These are phyloP conservation scores for Drosophila tsacasi DNA, from an alignment of 1,140 invertebrate genomes.

Conservation along the genomic window DNA sequence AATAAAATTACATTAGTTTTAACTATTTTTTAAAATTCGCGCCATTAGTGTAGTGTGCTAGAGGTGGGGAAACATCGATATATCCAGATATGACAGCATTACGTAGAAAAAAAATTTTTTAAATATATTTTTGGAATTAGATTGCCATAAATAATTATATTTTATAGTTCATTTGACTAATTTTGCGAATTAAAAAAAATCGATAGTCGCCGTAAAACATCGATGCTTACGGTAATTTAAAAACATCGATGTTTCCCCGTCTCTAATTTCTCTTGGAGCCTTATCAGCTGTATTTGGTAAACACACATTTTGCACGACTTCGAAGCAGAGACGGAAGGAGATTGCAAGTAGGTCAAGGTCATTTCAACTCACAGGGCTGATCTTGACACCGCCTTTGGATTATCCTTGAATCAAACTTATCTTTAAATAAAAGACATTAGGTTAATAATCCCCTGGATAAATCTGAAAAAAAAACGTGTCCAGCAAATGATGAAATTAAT, in stretches of 20 bases:
- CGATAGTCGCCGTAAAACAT: background rate
- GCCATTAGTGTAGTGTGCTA: background rate
- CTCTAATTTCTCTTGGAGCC: background rate
- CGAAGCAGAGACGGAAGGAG: slow-evolving; percentile 7
- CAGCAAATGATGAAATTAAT: slow-evolving; percentile 7
- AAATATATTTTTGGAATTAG: background rate
- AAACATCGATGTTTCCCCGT: background rate
- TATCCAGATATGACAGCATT: background rate
- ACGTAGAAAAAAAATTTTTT: background rate
- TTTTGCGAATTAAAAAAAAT: background rate
- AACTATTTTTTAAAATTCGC: background rate
- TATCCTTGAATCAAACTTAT: slow-evolving; percentile 3
- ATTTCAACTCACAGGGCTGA: background rate
- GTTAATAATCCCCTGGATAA: background rate
- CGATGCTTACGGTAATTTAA: background rate
- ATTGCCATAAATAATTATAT: background rate
- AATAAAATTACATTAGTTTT: too few relatives aligned
- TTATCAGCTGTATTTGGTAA: slow-evolving; percentile 11
- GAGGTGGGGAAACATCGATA: background rate
- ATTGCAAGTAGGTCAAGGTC: slow-evolving; percentile 44
- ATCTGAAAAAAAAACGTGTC: too few relatives aligned
- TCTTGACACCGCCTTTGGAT: background rate
- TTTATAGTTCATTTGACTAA: background rate
- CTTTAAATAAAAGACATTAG: too few relatives aligned
- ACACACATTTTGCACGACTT: background rate